Base-by-base conservation (phyloP, 2,888 invertebrate genomes). In the Octodonta nipae region DNA sequence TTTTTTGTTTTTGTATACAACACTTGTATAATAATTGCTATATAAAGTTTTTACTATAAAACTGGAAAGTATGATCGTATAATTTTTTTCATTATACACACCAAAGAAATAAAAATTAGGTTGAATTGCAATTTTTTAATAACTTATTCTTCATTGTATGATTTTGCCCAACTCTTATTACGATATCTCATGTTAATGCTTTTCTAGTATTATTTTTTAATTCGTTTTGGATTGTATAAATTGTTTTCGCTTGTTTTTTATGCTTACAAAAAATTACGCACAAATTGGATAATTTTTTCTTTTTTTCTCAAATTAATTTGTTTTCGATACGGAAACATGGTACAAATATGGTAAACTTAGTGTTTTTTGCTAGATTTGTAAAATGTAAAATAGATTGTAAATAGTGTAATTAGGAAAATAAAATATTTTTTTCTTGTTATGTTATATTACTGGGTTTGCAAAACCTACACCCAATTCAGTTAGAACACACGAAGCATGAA, bases 21-120 rank as follows among this genome's bases (percentile, higher is more conserved):
- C 47, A 49, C 51, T 54, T 56, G 52, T 56, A 56, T 51, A 56
- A 52, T 56, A 52, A 47, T 54, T 51, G 47, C 44, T 52, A n/a
- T 56, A 54, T 52, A 53, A 53, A 51, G 58, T 58, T 58, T 58
- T 58, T 60, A 57, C 52, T 57, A 57, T 45, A 57, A 58, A 58
- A 58, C 58, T 56, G 55, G 50, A 56, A 50, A 46, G 51, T 52
- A 55, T 45, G 49, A 54, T 51, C 50, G 56, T 58, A 60, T 58
- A 58, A 57, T 58, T n/a, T n/a, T 58, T 59, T 56, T 60, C 47
- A 58, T 58, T 60, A 60, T 58, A 58, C 54, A 52, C 54, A 55
- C 55, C 55, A 55, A 55, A 55, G 55, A 55, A 51, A 42, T 54
- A 52, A 51, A 53, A 52, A 49, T 51, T 52, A 50, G 43, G 47